Base-by-base conservation (phyloP, 2,797 vertebrate species). In the Leptoclinus maculatus region DNA sequence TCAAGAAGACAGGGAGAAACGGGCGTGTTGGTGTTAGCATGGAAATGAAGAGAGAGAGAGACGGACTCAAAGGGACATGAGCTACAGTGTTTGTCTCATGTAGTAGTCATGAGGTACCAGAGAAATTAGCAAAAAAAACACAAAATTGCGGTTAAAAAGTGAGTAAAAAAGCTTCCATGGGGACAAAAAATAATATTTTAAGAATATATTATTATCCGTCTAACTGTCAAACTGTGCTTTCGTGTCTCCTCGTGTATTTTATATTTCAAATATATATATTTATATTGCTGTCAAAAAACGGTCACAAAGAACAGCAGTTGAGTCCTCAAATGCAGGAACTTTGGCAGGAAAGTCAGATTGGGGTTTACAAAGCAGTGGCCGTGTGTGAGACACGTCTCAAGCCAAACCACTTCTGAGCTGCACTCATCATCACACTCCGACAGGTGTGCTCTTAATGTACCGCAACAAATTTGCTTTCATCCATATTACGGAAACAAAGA, bases 1-100 rank as follows among this genome's bases (percentile, higher is more conserved):
- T 79, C 67, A 81, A 67, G 70, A 72, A 74, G 73, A 76, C 43
- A 14, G 58, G 25, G 47, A 16, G 60, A 43, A 34, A 36, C 0
- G 16, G 39, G 21, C 25, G 34, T 6, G 65, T 70, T 32, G 9
- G 45, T 13, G 4, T 12, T 7, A 2, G 25, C 39, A 27, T 11
- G 47, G 36, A 49, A 51, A 73, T 27, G 21, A 2, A 54, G 16
- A 4, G 34, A 12, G 43, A 56, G n/a, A 62, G 43, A 54, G 3
- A 5, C 21, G 2, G 64, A 54, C 47, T 70, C 19, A 75, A 6
- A 8, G 25, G 16, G 12, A 34, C 11, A 32, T 10, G n/a, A n/a
- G 43, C 12, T 5, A 10, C 4, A 5, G n/a, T 38, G 8, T 57
- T 68, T 10, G 19, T 43, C 14, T 79, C 1, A 27, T 59, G 39